Percentiles rank a stretch among this genome's conserved stretches.
These are phyloP conservation scores for Vandiemenella viatica DNA, from an alignment of 2,888 invertebrate species.

Conservation along the genomic window DNA sequence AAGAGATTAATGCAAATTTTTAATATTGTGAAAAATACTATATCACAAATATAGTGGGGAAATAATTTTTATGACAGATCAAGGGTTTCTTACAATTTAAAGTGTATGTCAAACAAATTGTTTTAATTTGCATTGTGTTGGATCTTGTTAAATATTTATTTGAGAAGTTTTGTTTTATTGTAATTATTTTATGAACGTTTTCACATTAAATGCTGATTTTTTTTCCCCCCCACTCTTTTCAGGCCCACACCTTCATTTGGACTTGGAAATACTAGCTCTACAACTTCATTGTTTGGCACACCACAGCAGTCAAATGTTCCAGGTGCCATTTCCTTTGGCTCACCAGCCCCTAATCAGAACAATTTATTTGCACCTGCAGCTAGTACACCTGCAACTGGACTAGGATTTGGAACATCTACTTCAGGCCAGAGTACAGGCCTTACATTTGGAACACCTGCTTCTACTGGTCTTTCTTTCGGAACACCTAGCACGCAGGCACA, in stretches of 20 bases:
- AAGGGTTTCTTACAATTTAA: too few relatives aligned
- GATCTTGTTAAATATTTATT: too few relatives aligned
- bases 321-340: background rate
- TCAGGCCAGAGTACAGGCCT: conserved; percentile 22
- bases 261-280: background rate
- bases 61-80: too few relatives aligned
- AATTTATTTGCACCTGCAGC: conserved; percentile 1
- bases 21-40: too few relatives aligned
- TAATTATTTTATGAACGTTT: background rate
- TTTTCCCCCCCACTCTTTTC: background rate
- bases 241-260: background rate
- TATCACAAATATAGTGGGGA: too few relatives aligned
- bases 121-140: too few relatives aligned
- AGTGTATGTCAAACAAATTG: too few relatives aligned
- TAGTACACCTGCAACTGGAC: conserved; percentile 17
- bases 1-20: too few relatives aligned
- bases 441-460: conserved; percentile 4
- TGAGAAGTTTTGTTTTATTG: background rate
- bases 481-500: conserved; percentile 19
- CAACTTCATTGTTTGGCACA: background rate
- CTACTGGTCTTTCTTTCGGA: conserved; percentile 13
- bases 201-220: too few relatives aligned
- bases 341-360: background rate
- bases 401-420: conserved; percentile 23
- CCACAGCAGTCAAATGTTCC: background rate